Conservation (phyloP, 2,888 invertebrate species). For the Caenorhabditis sp. region DNA sequence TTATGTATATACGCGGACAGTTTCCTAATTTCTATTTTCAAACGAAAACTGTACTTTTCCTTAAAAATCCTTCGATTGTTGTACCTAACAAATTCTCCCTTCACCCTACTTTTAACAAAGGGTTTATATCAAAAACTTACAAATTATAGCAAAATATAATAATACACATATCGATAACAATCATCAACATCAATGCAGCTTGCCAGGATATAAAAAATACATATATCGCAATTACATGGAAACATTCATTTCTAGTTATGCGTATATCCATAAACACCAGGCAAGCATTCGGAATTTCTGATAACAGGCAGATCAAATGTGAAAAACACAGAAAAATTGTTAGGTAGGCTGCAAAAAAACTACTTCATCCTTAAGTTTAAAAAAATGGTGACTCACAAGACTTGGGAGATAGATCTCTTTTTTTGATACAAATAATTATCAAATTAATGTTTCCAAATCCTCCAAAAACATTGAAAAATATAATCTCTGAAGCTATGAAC, state of each 20-base stretch:
- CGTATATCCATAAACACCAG: not conserved
- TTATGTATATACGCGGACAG: too few relatives aligned
- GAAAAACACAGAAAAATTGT: not conserved
- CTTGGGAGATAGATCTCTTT: not conserved
- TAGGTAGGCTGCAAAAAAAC: not conserved
- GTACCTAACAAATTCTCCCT: too few relatives aligned
- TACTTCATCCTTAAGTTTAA: too few relatives aligned
- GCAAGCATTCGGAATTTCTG: not conserved
- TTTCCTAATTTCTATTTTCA: too few relatives aligned
- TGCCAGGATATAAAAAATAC: not conserved
- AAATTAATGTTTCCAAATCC: conserved; percentile 6
- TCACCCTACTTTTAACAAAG: not conserved
- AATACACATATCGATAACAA: not conserved
- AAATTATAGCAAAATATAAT: not conserved
- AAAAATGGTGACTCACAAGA: conserved; percentile 3
- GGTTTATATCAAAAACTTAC: not conserved
- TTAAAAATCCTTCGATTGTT: too few relatives aligned
- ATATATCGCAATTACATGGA: not conserved
- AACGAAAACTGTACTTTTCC: too few relatives aligned
- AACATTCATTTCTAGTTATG: not conserved
- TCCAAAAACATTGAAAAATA: conserved; percentile 12
- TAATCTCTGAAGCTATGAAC: not conserved
- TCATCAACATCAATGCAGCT: not conserved
- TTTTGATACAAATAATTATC: not conserved
- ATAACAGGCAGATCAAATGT: not conserved